Percentiles rank a stretch among this genome's conserved stretches.
Conservation (phyloP, 2,888 invertebrate genomes). For the Plagiodera versicolora region DNA sequence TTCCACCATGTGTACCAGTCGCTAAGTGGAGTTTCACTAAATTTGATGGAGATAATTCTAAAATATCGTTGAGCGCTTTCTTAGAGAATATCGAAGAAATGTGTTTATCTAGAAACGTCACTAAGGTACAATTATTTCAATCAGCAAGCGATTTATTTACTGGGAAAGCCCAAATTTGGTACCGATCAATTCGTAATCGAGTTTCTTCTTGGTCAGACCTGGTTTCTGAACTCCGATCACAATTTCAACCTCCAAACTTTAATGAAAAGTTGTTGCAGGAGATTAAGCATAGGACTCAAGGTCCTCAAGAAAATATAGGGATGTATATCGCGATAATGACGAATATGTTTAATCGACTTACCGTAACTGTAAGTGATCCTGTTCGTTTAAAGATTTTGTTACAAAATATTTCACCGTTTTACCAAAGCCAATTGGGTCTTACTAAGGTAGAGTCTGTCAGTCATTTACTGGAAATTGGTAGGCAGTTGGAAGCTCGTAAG, state of each 20-base stretch:
- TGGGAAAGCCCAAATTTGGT: too few relatives aligned
- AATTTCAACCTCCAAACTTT: conserved; percentile 29
- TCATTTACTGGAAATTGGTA: conserved; percentile 21
- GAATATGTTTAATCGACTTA: conserved; percentile 29
- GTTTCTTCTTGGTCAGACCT: conserved; percentile 8
- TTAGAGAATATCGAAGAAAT: conserved; percentile 19
- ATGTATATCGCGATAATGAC: conserved; percentile 35
- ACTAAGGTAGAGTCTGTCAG: conserved; percentile 18
- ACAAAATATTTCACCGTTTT: conserved; percentile 26
- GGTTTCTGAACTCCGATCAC: conserved; percentile 2
- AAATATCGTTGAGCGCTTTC: too few relatives aligned
- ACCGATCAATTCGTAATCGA: too few relatives aligned
- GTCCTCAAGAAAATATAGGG: conserved; percentile 30
- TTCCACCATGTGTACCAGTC: conserved; percentile 8
- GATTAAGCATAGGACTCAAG: conserved; percentile 33
- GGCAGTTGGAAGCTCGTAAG: conserved; percentile 22
- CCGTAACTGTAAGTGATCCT: conserved; percentile 13
- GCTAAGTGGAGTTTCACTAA: conserved; percentile 24
- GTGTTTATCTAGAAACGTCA: conserved; percentile 15
- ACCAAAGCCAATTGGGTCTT: conserved; percentile 26
- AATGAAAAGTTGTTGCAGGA: too few relatives aligned
- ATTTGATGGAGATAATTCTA: conserved; percentile 10
- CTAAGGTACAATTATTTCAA: conserved; percentile 18
- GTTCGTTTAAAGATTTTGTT: conserved; percentile 22
- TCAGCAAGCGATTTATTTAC: conserved; percentile 21